These are phyloP conservation scores for Labeo catla DNA, from an alignment of 2,113 vertebrate species.

Conservation along the genomic window DNA sequence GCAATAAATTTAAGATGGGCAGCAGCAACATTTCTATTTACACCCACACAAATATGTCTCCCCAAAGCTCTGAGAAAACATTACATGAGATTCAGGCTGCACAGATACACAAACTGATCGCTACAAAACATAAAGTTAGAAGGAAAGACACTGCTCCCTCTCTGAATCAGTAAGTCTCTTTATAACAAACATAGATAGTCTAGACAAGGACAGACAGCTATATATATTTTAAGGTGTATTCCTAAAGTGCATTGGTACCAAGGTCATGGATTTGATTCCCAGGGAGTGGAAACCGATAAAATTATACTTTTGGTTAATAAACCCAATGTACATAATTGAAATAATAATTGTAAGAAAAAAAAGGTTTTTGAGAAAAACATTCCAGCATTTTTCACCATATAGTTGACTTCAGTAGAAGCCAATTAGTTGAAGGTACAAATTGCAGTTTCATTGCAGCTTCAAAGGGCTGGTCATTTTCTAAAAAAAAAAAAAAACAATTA, in stretches of 20 bases:
- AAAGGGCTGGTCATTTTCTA: no score
- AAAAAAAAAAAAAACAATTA: no score
- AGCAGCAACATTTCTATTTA: slow-evolving; percentile 31
- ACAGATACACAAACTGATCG: background rate
- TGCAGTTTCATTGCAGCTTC: no score
- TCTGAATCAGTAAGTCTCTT: background rate
- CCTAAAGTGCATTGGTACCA: background rate
- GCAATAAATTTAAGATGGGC: slow-evolving; percentile 2
- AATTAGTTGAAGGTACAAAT: no score
- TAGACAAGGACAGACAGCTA: background rate
- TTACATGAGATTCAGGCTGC: background rate
- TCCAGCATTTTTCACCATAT: no score
- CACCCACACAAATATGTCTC: slow-evolving; percentile 39
- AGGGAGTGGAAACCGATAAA: background rate
- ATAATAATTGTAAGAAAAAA: background rate
- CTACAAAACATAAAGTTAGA: background rate
- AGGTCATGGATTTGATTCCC: background rate
- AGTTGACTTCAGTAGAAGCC: no score
- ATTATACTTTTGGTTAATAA: background rate
- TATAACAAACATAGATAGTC: background rate
- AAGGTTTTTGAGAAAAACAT: no score
- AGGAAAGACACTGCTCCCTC: background rate
- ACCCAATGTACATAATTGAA: background rate
- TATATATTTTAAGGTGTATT: background rate
- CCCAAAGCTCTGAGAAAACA: background rate